A percentile compares a stretch with the other conserved stretches of the same genome.
Conservation (phyloP, 2,113 vertebrate genomes). For the Otus sunia region DNA sequence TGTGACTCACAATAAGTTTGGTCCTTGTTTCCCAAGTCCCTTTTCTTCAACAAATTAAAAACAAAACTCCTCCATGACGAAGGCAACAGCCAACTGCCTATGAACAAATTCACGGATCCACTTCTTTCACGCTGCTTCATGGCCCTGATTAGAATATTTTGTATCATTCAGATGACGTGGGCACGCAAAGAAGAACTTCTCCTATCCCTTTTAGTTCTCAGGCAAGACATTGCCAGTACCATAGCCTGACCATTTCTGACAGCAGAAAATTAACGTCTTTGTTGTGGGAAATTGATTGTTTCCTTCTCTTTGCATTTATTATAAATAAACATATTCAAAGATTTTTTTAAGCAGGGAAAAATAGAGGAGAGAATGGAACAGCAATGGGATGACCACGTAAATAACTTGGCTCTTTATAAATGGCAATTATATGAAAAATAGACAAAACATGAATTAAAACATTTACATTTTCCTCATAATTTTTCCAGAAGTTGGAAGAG, state of each 20-base stretch:
- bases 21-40: neutral
- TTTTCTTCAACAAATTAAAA: neutral
- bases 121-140: accelerated
- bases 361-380: neutral
- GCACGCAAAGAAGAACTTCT: neutral
- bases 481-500: neutral
- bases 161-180: no score
- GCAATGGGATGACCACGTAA: neutral
- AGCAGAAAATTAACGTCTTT: neutral
- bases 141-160: accelerated
- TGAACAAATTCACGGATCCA: neutral
- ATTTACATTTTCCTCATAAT: neutral
- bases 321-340: neutral
- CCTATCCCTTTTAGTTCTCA: neutral
- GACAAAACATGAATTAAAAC: neutral
- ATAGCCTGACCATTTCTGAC: neutral
- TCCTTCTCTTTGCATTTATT: neutral
- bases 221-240: neutral
- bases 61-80: neutral
- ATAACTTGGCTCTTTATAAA: neutral
- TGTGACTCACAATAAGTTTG: neutral
- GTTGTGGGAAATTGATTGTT: neutral
- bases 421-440: neutral
- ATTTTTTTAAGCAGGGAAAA: neutral
- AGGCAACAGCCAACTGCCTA: neutral